A percentile compares a stretch with the other conserved stretches of the same genome.
phyloP scores from a whole-genome alignment of 2,888 invertebrate species.

The Andrena fulva region DNA sequence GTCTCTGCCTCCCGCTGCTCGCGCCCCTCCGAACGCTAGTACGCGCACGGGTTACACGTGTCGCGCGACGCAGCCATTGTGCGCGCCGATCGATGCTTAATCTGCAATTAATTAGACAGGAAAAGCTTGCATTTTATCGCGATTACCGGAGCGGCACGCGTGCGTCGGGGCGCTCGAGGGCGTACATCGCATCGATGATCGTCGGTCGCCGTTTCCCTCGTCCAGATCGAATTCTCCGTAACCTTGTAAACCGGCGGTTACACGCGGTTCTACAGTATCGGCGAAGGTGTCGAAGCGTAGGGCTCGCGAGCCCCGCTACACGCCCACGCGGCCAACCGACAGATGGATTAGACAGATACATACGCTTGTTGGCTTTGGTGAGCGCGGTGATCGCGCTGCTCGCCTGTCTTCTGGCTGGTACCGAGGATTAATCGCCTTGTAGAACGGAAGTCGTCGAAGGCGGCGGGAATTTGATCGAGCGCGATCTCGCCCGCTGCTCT shows the following conservation, averaged over 20 bases:
- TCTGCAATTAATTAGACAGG: slow-evolving; percentile 56
- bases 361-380: slow-evolving; percentile 60
- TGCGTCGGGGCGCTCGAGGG: background rate
- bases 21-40: background rate
- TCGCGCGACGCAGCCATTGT: background rate
- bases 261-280: slow-evolving; percentile 70
- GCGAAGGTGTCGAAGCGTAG: slow-evolving; percentile 69
- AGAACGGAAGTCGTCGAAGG: background rate
- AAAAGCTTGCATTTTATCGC: slow-evolving; percentile 52
- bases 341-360: slow-evolving; percentile 70
- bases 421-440: slow-evolving; percentile 11
- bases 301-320: slow-evolving; percentile 21
- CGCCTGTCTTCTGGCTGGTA: background rate
- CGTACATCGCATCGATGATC: background rate
- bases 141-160: background rate
- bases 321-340: slow-evolving; percentile 62
- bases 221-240: slow-evolving; percentile 70
- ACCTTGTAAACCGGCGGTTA: slow-evolving; percentile 72
- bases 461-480: background rate
- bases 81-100: background rate
- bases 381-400: slow-evolving; percentile 14
- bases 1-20: background rate
- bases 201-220: slow-evolving; percentile 39
- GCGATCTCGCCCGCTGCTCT: background rate
- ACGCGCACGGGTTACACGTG: background rate